A percentile compares a stretch with the other conserved stretches of the same genome.
Evolutionary conservation across 2,888 invertebrate species (phyloP).

Genomic region (Physocephala rufipes): DNA sequence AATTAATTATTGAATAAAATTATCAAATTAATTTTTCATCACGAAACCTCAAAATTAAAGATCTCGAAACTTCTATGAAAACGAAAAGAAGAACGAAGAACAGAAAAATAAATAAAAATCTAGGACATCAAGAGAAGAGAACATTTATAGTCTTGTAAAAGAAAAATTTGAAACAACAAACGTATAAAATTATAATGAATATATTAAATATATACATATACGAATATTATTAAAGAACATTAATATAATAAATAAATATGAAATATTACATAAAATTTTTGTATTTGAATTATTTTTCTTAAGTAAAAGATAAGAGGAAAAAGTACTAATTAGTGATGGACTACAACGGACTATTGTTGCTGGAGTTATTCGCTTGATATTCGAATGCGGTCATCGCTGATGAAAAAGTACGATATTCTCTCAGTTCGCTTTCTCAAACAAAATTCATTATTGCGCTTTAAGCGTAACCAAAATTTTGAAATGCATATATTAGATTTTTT

Average conservation of each 20-base stretch:
- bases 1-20: slow-evolving; percentile 25
- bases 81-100: no score
- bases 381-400: no score
- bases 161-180: slow-evolving; percentile 39
- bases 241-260: slow-evolving; percentile 35
- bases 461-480: no score
- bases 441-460: no score
- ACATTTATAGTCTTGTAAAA: slow-evolving; percentile 36
- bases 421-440: no score
- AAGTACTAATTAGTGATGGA: no score
- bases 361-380: no score
- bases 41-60: neutral
- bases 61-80: slow-evolving; percentile 14
- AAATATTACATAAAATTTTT: slow-evolving; percentile 27
- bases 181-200: slow-evolving; percentile 33
- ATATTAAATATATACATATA: slow-evolving; percentile 32
- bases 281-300: no score
- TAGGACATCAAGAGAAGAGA: slow-evolving; percentile 26
- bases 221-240: slow-evolving; percentile 28
- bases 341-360: no score
- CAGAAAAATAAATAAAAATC: slow-evolving; percentile 37
- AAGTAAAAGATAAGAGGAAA: no score
- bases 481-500: no score
- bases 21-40: slow-evolving; percentile 13
- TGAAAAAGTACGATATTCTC: no score